These are phyloP conservation scores for Phalanger gymnotis DNA, from an alignment of 2,797 vertebrate genomes.

Conservation along the genomic window DNA sequence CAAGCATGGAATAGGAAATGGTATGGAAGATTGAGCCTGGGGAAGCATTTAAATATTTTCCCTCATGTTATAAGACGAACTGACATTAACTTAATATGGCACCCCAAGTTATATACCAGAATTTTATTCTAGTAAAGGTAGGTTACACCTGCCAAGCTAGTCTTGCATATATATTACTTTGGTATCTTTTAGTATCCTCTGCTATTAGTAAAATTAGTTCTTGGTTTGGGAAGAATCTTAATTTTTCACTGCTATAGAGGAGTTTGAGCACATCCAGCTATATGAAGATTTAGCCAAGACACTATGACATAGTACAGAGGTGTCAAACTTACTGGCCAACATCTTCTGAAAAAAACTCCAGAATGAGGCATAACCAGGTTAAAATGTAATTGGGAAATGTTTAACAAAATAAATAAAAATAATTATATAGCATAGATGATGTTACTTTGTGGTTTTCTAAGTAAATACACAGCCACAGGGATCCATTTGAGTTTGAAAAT, in stretches of 20 bases:
- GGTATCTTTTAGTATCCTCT: neutral
- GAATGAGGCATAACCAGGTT: neutral
- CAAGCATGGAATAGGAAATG: constrained; percentile 43
- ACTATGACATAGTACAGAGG: neutral
- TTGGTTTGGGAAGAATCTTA: neutral
- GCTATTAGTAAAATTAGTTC: neutral
- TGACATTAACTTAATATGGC: neutral
- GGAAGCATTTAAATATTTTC: neutral
- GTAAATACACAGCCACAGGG: neutral
- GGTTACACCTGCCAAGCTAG: neutral
- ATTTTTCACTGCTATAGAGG: neutral
- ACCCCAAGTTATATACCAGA: neutral
- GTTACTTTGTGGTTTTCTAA: neutral
- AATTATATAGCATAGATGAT: neutral
- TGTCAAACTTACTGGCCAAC: neutral
- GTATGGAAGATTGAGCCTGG: constrained; percentile 7
- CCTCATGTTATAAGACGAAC: neutral
- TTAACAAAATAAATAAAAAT: neutral
- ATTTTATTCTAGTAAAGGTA: neutral
- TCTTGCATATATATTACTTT: neutral
- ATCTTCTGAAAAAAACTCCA: neutral
- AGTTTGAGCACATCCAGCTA: neutral
- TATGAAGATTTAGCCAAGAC: neutral
- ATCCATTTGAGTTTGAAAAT: neutral
- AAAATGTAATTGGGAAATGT: neutral